A percentile compares a stretch with the other conserved stretches of the same genome.
Evolutionary conservation across 2,888 invertebrate species (phyloP).

Genomic region (Ornithoptera alexandrae): DNA sequence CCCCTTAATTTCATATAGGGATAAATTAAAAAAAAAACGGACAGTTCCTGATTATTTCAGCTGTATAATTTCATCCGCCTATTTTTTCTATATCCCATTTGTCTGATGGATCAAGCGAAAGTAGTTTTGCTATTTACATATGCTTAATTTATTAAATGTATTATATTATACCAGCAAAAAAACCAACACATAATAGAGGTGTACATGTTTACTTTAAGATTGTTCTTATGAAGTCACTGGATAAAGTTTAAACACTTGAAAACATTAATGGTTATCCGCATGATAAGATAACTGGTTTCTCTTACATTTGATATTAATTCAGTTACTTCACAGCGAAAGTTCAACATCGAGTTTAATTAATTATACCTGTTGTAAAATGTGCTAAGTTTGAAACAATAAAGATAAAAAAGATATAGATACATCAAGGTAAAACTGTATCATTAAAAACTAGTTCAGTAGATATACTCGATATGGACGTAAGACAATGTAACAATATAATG

Average conservation of each 20-base stretch:
- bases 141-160: no score
- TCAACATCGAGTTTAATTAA: background rate
- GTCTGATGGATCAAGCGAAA: no score
- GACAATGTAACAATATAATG: background rate
- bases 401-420: no score
- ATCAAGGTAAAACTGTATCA: background rate
- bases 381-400: background rate
- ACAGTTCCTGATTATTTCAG: no score
- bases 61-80: no score
- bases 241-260: background rate
- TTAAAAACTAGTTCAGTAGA: background rate
- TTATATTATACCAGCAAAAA: background rate
- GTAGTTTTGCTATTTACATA: no score
- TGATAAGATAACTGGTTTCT: conserved; percentile 24
- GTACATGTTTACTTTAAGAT: background rate
- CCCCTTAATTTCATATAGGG: no score
- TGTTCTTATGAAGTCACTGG: background rate
- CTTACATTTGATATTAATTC: background rate
- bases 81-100: no score
- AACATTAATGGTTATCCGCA: background rate
- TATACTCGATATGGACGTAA: background rate
- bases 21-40: no score
- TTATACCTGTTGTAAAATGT: background rate
- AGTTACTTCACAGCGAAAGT: conserved; percentile 6
- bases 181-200: background rate